Base-by-base conservation (phyloP, 2,797 vertebrate genomes). In the Acipenser transmontanus region DNA sequence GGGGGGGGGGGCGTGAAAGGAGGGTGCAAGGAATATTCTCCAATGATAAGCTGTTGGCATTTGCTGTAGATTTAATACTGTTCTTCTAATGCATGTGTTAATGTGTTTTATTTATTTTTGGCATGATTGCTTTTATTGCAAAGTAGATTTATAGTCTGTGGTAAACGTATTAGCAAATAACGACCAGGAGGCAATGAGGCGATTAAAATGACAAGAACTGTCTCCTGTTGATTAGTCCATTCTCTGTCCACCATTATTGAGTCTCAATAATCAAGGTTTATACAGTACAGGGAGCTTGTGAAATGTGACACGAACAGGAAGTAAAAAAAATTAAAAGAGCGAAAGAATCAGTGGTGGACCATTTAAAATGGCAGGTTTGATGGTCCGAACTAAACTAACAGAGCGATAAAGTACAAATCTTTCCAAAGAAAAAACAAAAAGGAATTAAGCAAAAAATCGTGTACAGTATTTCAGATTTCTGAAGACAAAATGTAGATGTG, bases 61-160 rank as follows among this genome's bases (percentile, higher is more conserved):
- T 76, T 73, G 73, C 74, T 77, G 71, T 80, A 74, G 62, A 71
- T 79, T 75, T 79, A 68, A 78, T 72, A 62, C 72, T 59, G 69
- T 76, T 78, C 75, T 69, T 70, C 66, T 71, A 66, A 74, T 84
- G 89, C 89, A 89, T 89, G 89, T 81, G 71, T 81, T 74, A 68
- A 76, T 71, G 17, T 76, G 34, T 34, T 34, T 34, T 34, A 34
- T 84, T 71, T 70, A 72, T 80, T 85, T 71, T 78, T 66, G 75
- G 88, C 89, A 89, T 88, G 86, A 81, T 74, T 59, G 78, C 83
- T 82, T 73, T 49, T 66, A 70, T 78, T 68, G 77, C 77, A 80
- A 49, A 63, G 66, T 85, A 81, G 72, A 79, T 61, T 70, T 76
- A 52, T 78, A 75, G 77, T 84, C 77, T 80, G 81, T 85, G 67